These are phyloP conservation scores for Lagopus muta DNA, from an alignment of 2,113 vertebrate species.

Conservation along the genomic window DNA sequence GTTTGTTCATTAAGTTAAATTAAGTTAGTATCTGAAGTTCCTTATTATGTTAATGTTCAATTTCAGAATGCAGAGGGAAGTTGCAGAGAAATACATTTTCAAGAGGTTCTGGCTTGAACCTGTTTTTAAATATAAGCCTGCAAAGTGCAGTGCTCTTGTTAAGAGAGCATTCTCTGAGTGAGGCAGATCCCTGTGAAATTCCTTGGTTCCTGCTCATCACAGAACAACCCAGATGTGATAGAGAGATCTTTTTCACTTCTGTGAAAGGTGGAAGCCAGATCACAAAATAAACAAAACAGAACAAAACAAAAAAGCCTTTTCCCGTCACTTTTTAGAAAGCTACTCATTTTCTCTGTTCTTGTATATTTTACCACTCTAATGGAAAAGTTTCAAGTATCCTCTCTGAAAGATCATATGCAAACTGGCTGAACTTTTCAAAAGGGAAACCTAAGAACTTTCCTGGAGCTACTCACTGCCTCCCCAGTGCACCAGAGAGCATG, in stretches of 20 bases:
- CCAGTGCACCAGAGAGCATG: background rate
- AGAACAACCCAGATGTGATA: background rate
- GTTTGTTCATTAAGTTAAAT: constrained; percentile 56
- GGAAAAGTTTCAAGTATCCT: background rate
- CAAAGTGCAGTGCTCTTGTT: background rate
- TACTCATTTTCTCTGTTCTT: background rate
- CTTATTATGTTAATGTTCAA: constrained; percentile 65
- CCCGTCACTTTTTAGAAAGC: background rate
- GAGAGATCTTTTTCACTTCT: background rate
- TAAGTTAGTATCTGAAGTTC: constrained; percentile 53
- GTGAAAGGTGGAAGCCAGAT: background rate
- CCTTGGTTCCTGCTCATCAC: background rate
- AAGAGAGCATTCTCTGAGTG: background rate
- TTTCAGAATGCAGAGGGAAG: constrained; percentile 39
- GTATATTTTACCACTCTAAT: background rate
- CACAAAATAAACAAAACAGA: background rate
- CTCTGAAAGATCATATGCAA: background rate
- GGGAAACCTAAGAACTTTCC: background rate
- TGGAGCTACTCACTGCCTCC: background rate
- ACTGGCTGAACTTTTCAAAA: background rate
- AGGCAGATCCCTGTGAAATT: constrained; percentile 34
- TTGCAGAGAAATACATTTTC: constrained; percentile 27
- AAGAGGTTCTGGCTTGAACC: constrained; percentile 39
- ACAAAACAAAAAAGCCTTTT: background rate
- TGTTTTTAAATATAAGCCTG: background rate